Percentiles rank a stretch among this genome's conserved stretches.
Evolutionary conservation across 2,113 vertebrate genomes (phyloP).

Genomic region (Mustela nigripes): DNA sequence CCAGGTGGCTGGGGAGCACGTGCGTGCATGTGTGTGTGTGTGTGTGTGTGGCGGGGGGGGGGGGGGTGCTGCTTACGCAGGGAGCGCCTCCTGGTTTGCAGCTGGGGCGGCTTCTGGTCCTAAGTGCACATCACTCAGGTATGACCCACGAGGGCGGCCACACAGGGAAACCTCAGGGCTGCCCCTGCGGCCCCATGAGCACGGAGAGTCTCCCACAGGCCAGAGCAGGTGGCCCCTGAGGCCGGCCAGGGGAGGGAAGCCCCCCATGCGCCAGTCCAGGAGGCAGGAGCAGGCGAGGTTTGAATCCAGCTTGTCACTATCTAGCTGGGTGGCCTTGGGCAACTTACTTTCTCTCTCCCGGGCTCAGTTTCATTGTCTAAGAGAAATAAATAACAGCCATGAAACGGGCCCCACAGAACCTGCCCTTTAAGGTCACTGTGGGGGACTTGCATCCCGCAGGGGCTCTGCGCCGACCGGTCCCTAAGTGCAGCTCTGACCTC

Average conservation of each 20-base stretch:
- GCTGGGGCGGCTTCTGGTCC: constrained; percentile 83
- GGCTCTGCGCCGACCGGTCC: not conserved
- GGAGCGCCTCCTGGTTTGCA: constrained; percentile 73
- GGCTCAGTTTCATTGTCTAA: not conserved
- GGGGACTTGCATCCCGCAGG: fast-evolving
- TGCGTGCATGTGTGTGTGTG: not conserved
- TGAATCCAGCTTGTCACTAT: not conserved
- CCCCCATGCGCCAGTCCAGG: not conserved
- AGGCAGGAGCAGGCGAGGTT: not conserved
- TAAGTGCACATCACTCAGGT: constrained; percentile 81
- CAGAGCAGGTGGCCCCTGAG: not conserved
- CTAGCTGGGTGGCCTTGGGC: not conserved
- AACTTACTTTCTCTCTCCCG: not conserved
- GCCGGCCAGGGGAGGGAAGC: not conserved
- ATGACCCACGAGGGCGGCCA: constrained; percentile 74
- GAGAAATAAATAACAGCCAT: not conserved
- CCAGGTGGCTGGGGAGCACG: constrained; percentile 70
- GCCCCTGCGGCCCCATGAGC: constrained; percentile 60
- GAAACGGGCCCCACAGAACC: fast-evolving
- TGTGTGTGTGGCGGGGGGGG: too few species aligned
- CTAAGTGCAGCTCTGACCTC: fast-evolving
- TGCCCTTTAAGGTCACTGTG: fast-evolving
- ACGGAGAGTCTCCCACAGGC: not conserved
- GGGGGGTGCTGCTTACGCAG: constrained; percentile 22
- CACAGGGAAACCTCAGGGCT: constrained; percentile 74